Evolutionary conservation across 2,797 vertebrate species (phyloP).

Genomic region (Pagetopsis macropterus): DNA sequence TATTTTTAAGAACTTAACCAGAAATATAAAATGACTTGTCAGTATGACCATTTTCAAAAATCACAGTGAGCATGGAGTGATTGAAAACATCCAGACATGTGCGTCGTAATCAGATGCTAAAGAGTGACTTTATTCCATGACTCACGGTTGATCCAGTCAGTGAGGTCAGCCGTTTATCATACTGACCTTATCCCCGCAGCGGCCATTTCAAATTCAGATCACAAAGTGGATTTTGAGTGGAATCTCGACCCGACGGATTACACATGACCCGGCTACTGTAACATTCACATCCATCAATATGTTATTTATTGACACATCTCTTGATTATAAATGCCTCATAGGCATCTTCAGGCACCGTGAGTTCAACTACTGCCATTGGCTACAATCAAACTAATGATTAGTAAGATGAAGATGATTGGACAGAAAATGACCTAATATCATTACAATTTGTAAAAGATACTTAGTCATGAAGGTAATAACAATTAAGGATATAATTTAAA

Average conservation of each 20-base stretch:
- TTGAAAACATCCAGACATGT: slow-evolving; percentile 11
- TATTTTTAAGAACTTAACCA: slow-evolving; percentile 1
- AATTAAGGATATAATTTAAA: too few relatives aligned
- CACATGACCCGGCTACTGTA: neutral
- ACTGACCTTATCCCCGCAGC: neutral
- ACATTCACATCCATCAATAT: neutral
- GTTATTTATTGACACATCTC: neutral
- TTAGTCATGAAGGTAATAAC: neutral
- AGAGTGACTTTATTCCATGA: neutral
- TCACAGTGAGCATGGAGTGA: neutral
- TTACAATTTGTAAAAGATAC: neutral
- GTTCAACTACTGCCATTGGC: too few relatives aligned
- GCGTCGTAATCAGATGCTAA: slow-evolving; percentile 10
- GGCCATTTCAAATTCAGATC: slow-evolving; percentile 16
- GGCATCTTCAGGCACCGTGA: too few relatives aligned
- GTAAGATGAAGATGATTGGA: neutral
- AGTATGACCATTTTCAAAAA: neutral
- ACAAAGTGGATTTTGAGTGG: slow-evolving; percentile 4
- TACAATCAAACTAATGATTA: too few relatives aligned
- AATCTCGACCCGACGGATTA: neutral
- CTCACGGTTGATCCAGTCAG: too few relatives aligned
- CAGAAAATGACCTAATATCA: neutral
- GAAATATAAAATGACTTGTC: neutral
- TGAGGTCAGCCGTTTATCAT: too few relatives aligned
- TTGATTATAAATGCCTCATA: neutral